phyloP scores from a whole-genome alignment of 2,888 invertebrate genomes.

The Lepeophtheirus nordmannii region DNA sequence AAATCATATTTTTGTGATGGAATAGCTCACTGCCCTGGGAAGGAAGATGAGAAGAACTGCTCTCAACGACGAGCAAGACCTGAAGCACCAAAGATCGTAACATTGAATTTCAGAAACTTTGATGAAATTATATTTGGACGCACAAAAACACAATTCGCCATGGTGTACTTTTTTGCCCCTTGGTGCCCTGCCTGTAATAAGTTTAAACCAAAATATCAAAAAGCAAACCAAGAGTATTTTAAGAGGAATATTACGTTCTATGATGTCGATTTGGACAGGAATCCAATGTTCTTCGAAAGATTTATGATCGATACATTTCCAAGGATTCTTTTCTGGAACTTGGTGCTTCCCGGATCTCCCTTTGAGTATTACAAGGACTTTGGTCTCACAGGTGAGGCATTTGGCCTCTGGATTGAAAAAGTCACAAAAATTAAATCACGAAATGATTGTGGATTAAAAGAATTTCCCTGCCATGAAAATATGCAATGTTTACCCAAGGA shows the following conservation, averaged over 20 bases:
- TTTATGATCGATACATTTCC: neutral
- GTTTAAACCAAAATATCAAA: neutral
- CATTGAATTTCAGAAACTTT: neutral
- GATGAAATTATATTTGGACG: neutral
- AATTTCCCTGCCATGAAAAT: conserved; percentile 2
- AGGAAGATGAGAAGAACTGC: neutral
- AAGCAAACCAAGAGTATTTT: neutral
- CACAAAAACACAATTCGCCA: neutral
- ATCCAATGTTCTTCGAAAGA: neutral
- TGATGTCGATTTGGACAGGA: conserved; percentile 4
- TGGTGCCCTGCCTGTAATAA: neutral
- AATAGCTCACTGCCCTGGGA: neutral
- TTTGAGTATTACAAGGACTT: conserved; percentile 7
- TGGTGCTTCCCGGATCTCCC: conserved; percentile 1
- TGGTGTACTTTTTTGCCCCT: conserved; percentile 1
- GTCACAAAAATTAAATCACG: neutral
- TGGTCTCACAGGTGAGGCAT: neutral
- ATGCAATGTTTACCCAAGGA: neutral
- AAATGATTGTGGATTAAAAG: neutral
- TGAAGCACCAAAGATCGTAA: neutral
- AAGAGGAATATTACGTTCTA: neutral
- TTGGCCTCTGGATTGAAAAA: conserved; percentile 1
- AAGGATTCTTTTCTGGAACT: conserved; percentile 6
- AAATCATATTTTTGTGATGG: neutral
- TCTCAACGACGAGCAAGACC: neutral